These are phyloP conservation scores for Aelia acuminata DNA, from an alignment of 2,888 invertebrate species.

Conservation along the genomic window DNA sequence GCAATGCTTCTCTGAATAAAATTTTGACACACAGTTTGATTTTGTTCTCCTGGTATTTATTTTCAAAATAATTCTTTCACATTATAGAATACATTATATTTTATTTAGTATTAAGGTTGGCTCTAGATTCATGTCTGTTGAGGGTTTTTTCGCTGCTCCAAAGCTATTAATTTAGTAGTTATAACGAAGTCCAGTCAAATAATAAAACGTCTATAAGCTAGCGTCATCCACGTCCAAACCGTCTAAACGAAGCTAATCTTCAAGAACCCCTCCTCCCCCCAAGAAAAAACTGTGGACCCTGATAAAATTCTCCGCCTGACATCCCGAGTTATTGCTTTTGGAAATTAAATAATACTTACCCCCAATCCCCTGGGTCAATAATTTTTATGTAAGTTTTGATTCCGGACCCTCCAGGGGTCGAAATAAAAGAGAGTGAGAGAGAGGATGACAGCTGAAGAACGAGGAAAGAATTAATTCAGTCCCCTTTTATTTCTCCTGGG, in stretches of 20 bases:
- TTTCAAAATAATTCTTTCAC: no score
- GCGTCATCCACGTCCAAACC: not conserved
- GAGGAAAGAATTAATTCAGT: conserved; percentile 48
- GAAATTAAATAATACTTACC: conserved; percentile 38
- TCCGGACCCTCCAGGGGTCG: conserved; percentile 6
- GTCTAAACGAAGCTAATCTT: not conserved
- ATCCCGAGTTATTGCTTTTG: conserved; percentile 4
- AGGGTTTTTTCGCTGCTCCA: no score
- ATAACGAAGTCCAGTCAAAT: not conserved
- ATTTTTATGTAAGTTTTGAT: conserved; percentile 44
- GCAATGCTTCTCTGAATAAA: no score
- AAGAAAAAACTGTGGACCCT: not conserved
- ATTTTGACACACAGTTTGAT: no score
- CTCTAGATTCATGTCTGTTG: no score
- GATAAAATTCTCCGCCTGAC: not conserved
- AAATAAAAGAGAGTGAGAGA: conserved; percentile 24
- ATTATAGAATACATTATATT: no score
- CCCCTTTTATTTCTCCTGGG: conserved; percentile 43
- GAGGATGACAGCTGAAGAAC: conserved; percentile 46
- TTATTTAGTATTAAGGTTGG: no score
- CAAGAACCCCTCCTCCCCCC: not conserved
- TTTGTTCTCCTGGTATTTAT: no score
- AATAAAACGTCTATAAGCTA: not conserved
- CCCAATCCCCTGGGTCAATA: conserved; percentile 21
- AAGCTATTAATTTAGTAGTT: no score